Conservation (phyloP, 2,113 vertebrate species). For the Pseudonaja textilis region DNA sequence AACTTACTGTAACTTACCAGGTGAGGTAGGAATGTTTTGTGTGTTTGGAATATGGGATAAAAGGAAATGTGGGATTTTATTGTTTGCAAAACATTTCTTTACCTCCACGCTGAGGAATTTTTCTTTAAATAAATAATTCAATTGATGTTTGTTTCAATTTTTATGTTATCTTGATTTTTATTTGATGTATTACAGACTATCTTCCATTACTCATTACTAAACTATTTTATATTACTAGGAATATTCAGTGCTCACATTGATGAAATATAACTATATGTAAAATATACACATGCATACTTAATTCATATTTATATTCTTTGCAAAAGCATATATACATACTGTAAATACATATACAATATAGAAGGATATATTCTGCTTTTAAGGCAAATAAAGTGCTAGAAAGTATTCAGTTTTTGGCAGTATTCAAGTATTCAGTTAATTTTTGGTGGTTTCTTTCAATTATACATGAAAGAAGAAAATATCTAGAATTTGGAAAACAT, state of each 20-base stretch:
- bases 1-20: constrained; percentile 23
- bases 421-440: neutral
- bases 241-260: neutral
- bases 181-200: neutral
- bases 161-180: neutral
- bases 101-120: neutral
- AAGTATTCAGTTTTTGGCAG: neutral
- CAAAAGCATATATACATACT: neutral
- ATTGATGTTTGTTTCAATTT: neutral
- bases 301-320: neutral
- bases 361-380: neutral
- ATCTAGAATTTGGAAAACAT: neutral
- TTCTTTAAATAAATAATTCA: neutral
- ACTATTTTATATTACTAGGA: neutral
- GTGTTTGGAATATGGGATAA: constrained; percentile 2
- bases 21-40: constrained; percentile 37
- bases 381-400: neutral
- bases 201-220: neutral
- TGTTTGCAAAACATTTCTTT: neutral
- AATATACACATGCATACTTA: neutral
- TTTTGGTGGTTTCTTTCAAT: neutral
- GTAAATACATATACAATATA: neutral
- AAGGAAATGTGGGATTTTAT: neutral
- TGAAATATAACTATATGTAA: neutral
- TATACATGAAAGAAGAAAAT: neutral